phyloP scores from a whole-genome alignment of 2,797 vertebrate species.

The Dendrocincla fuliginosa region DNA sequence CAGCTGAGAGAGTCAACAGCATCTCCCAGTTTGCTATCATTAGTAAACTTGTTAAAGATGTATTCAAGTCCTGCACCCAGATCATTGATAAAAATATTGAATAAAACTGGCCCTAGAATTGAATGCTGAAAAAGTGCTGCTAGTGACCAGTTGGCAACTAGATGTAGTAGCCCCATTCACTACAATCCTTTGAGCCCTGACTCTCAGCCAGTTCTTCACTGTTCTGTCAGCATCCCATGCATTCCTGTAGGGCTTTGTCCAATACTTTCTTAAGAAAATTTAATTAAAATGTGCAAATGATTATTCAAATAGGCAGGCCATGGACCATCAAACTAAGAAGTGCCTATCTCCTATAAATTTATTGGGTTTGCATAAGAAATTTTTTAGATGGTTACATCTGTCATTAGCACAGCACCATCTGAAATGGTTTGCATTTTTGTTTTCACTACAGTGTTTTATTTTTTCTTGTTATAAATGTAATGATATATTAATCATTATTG shows the following conservation, averaged over 20 bases:
- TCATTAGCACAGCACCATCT: not conserved
- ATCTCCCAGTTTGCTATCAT: not conserved
- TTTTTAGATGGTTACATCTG: not conserved
- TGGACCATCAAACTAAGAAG: not conserved
- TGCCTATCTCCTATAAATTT: not conserved
- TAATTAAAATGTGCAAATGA: not conserved
- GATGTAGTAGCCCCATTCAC: not conserved
- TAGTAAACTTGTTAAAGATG: not conserved
- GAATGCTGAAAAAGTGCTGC: not conserved
- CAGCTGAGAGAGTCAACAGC: not conserved
- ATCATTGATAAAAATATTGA: not conserved
- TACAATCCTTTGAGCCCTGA: not conserved
- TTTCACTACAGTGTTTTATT: not conserved
- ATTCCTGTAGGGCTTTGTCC: not conserved
- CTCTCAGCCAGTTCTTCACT: not conserved
- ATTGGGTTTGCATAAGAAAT: not conserved
- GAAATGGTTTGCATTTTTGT: not conserved
- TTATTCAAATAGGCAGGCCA: not conserved
- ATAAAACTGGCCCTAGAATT: not conserved
- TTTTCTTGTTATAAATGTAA: not conserved
- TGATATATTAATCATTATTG: not conserved
- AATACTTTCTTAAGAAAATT: not conserved
- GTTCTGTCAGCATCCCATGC: not conserved
- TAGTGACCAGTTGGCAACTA: not conserved
- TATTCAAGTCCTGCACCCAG: not conserved